phyloP scores from a whole-genome alignment of 2,888 invertebrate genomes.

The Erebia aethiops region DNA sequence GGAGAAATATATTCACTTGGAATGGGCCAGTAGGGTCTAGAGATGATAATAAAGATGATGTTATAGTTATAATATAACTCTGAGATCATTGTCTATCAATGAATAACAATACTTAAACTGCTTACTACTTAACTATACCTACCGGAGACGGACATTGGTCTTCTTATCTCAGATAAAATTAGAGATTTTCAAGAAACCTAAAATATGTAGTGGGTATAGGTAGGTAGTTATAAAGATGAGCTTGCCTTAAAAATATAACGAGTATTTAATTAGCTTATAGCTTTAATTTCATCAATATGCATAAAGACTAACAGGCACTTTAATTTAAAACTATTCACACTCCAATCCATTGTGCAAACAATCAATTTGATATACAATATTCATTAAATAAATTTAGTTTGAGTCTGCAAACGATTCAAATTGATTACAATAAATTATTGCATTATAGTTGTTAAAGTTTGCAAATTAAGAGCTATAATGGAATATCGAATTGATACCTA shows the following conservation, averaged over 20 bases:
- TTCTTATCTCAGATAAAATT: no score
- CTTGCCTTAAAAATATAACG: not conserved
- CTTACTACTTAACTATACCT: no score
- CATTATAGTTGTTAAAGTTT: not conserved
- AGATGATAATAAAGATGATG: no score
- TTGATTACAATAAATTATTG: not conserved
- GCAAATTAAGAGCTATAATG: not conserved
- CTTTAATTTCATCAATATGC: not conserved
- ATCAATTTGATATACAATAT: constrained; percentile 5
- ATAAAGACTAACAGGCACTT: not conserved
- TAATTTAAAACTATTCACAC: not conserved
- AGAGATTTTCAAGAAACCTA: no score
- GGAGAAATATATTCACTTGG: no score
- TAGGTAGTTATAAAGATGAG: no score
- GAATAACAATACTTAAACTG: no score
- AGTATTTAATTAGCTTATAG: not conserved
- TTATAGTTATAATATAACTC: no score
- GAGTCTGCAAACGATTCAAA: not conserved
- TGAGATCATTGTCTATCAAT: no score
- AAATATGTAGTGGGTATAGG: no score
- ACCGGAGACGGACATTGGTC: no score
- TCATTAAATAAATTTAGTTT: constrained; percentile 13
- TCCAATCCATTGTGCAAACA: not conserved
- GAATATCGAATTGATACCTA: constrained; percentile 10
- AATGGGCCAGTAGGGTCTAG: no score